Conservation (phyloP, 1,140 invertebrate species). For the Limonius californicus region DNA sequence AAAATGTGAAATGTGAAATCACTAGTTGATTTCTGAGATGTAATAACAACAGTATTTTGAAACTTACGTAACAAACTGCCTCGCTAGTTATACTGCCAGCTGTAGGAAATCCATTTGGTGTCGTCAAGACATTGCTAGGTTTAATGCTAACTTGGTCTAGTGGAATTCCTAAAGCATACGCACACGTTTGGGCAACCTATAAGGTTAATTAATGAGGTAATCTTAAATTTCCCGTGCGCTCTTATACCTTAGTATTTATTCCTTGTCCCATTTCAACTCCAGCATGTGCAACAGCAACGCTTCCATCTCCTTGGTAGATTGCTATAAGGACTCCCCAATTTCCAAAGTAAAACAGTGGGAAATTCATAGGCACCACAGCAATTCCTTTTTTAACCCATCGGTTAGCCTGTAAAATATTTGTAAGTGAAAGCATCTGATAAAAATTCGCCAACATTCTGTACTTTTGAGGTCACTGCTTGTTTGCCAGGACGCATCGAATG, state of each 20-base stretch:
- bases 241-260: slow-evolving; percentile 58
- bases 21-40: too few species aligned
- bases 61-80: slow-evolving; percentile 52
- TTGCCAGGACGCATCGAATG: too few species aligned
- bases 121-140: slow-evolving; percentile 58
- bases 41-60: too few species aligned
- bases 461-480: too few species aligned
- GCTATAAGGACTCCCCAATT: slow-evolving; percentile 62
- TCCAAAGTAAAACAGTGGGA: slow-evolving; percentile 55
- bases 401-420: slow-evolving; percentile 50
- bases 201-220: neutral
- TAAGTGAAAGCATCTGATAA: too few species aligned
- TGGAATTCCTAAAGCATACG: slow-evolving; percentile 65
- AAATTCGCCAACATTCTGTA: too few species aligned
- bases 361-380: slow-evolving; percentile 64
- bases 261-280: slow-evolving; percentile 87
- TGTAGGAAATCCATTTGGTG: slow-evolving; percentile 60
- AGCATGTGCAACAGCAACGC: slow-evolving; percentile 69
- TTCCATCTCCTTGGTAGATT: slow-evolving; percentile 72
- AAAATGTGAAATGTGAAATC: too few species aligned
- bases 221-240: too few species aligned
- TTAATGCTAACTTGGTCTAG: slow-evolving; percentile 66
- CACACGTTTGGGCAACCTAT: slow-evolving; percentile 71
- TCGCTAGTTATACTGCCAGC: slow-evolving; percentile 65
- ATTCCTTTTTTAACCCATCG: slow-evolving; percentile 76